A percentile compares a stretch with the other conserved stretches of the same genome.
Evolutionary conservation across 2,888 invertebrate species (phyloP).

Genomic region (Parapristionchus giblindavisi): DNA sequence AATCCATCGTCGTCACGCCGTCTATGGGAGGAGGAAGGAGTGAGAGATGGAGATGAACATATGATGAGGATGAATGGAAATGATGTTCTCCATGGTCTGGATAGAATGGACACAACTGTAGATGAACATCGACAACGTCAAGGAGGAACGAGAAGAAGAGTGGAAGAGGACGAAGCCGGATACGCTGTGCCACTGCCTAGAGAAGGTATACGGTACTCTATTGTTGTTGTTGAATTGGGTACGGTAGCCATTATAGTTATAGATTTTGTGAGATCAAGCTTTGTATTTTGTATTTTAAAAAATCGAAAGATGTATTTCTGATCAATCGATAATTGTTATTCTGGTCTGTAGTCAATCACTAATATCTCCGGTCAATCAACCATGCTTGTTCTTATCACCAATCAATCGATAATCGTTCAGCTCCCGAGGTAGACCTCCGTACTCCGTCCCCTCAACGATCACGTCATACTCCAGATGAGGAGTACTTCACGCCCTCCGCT

Average conservation of each 20-base stretch:
- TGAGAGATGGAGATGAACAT: not conserved
- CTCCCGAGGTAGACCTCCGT: not conserved
- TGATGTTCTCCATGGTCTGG: too few species aligned
- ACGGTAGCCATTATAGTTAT: not conserved
- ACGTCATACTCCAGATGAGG: constrained; percentile 4
- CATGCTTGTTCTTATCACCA: not conserved
- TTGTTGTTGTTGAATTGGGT: not conserved
- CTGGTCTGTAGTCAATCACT: not conserved
- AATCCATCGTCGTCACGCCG: constrained; percentile 26
- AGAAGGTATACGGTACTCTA: too few species aligned
- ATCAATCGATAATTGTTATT: not conserved
- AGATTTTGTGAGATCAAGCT: not conserved
- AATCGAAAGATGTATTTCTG: not conserved
- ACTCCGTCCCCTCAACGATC: constrained; percentile 5
- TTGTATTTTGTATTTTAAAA: not conserved
- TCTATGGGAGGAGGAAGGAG: constrained; percentile 2
- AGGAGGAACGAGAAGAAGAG: constrained; percentile 1
- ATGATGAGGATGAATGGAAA: not conserved
- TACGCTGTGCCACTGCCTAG: constrained; percentile 18
- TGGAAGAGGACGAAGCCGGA: constrained; percentile 21
- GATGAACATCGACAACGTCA: not conserved
- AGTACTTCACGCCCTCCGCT: constrained; percentile 19
- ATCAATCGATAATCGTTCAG: not conserved
- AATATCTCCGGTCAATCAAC: not conserved
- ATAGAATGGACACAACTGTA: not conserved